Base-by-base conservation (phyloP, 2,797 vertebrate species). In the Helostoma temminkii region DNA sequence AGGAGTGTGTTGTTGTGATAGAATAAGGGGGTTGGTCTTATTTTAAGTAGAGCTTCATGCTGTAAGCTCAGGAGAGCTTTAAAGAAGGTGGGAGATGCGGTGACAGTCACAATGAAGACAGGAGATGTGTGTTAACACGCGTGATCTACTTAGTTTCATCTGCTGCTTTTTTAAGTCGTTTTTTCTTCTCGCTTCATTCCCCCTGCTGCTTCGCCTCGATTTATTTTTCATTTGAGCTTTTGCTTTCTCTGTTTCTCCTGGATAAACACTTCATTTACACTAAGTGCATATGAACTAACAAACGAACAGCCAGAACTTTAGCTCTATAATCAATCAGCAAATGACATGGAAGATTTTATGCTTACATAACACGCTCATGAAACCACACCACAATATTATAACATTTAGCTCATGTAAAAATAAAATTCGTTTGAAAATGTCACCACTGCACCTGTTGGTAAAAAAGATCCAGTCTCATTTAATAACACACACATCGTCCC, bases 41-140 rank as follows among this genome's bases (percentile, higher is more conserved):
- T 74, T 78, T 66, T 86, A 72, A 72, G 75, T 43, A 73, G 48
- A 63, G 30, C 69, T 76, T 42, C 52, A 43, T 56, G 74, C 76
- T 72, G 80, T 73, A 74, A 42, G 73, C 73, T 66, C 25, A 6
- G 19, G 2, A 59, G n/a, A 70, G 64, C 6, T 63, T 43, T 39
- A 32, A 50, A 41, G 47, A 37, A 25, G 64, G 28, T 18, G 52
- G 65, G n/a, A n/a, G 42, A 21, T 67, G 61, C 30, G 57, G 28
- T 5, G 25, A 24, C 50, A 11, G 8, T 55, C 48, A 60, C 57
- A 47, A 39, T 62, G 37, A 56, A 61, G 55, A 71, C 36, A 28
- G 11, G 66, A 63, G 69, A 56, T 43, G 62, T 70, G 58, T 61
- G 57, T 76, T 72, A 53, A 48, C 10, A n/a, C 63, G 50, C 57